These are phyloP conservation scores for Geotrupes spiniger DNA, from an alignment of 2,888 invertebrate genomes.

Conservation along the genomic window DNA sequence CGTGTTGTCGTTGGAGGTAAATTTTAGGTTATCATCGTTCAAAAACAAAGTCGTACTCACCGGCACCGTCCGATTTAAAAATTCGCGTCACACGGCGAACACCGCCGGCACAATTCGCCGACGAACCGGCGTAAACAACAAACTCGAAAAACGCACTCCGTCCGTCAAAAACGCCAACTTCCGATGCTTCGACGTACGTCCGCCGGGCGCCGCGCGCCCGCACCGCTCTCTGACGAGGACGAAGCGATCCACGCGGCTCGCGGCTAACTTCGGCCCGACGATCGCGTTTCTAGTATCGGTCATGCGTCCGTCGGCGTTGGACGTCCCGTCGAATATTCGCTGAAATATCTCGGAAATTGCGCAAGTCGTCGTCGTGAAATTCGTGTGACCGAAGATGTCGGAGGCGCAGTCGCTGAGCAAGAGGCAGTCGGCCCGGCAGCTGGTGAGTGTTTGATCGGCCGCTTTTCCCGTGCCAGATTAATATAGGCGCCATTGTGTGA, in stretches of 20 bases:
- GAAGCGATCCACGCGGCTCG: neutral
- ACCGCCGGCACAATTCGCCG: no score
- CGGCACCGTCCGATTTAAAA: no score
- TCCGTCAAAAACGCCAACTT: no score
- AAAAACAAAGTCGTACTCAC: no score
- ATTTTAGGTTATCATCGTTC: no score
- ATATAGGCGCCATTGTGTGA: constrained; percentile 60
- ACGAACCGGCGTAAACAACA: no score
- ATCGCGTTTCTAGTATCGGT: constrained; percentile 44
- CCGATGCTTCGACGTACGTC: no score
- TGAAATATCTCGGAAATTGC: constrained; percentile 25
- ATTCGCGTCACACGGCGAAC: no score
- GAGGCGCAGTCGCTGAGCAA: constrained; percentile 59
- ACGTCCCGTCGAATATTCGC: constrained; percentile 38
- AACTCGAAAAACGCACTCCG: no score
- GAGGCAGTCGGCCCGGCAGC: constrained; percentile 60
- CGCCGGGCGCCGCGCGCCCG: no score
- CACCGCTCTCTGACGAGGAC: constrained; percentile 16
- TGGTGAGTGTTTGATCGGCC: constrained; percentile 55
- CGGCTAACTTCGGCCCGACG: constrained; percentile 7
- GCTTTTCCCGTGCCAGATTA: constrained; percentile 10
- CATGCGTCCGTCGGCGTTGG: constrained; percentile 32
- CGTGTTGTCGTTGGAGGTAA: no score
- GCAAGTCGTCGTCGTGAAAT: neutral
- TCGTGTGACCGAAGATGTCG: constrained; percentile 52